These are phyloP conservation scores for Diadema setosum DNA, from an alignment of 35 echinoderm and acorn worm genomes.

Conservation along the genomic window DNA sequence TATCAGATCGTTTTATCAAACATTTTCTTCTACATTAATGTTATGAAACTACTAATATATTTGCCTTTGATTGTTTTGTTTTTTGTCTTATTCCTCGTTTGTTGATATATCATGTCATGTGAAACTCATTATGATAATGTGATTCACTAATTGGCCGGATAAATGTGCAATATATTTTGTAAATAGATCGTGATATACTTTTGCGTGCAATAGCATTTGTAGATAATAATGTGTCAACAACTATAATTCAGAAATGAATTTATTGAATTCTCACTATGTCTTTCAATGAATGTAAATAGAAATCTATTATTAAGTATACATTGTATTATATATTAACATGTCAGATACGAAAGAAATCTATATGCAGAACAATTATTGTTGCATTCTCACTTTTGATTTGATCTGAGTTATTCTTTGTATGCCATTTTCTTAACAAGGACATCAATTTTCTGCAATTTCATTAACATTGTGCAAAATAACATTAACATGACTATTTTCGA, in stretches of 20 bases:
- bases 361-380: no score
- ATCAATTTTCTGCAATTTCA: no score
- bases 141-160: not conserved
- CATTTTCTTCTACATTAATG: no score
- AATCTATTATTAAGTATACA: not conserved
- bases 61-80: not conserved
- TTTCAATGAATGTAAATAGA: not conserved
- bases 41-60: no score
- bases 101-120: not conserved
- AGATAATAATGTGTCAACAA: not conserved
- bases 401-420: no score
- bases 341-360: no score
- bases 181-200: not conserved
- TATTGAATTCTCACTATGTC: not conserved
- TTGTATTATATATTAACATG: not conserved
- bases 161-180: slow-evolving; percentile 17
- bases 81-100: not conserved
- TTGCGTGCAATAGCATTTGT: not conserved
- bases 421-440: no score
- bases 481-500: no score
- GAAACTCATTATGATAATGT: not conserved
- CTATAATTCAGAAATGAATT: not conserved
- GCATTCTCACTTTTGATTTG: no score
- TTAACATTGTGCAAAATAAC: no score
- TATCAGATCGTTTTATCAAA: no score